phyloP scores from a whole-genome alignment of 2,888 invertebrate species.

The Cryptus armator region DNA sequence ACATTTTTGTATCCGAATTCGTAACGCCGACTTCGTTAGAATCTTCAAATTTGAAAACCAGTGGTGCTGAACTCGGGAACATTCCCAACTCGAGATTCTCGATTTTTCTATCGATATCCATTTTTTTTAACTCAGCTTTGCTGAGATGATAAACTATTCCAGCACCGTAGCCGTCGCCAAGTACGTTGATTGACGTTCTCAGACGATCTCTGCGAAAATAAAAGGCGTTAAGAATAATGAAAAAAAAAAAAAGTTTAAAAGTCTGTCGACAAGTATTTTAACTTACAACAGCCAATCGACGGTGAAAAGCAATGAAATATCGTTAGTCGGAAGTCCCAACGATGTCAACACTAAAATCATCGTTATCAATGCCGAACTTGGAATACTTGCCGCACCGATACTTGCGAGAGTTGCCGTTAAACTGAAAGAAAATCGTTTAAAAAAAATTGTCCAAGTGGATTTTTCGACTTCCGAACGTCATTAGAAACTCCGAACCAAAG shows the following conservation, averaged over 20 bases:
- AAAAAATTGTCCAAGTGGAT: too few relatives aligned
- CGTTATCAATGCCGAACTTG: constrained; percentile 89
- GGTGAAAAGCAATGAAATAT: constrained; percentile 88
- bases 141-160: constrained; percentile 90
- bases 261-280: not conserved
- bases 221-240: not conserved
- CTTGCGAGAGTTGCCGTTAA: constrained; percentile 89
- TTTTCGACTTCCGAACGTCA: too few relatives aligned
- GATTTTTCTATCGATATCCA: constrained; percentile 79
- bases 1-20: constrained; percentile 79
- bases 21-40: constrained; percentile 56
- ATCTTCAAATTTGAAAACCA: constrained; percentile 63
- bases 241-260: not conserved
- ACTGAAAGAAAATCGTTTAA: constrained; percentile 73
- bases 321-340: constrained; percentile 88
- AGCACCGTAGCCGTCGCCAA: constrained; percentile 91
- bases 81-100: constrained; percentile 77
- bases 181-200: constrained; percentile 89
- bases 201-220: constrained; percentile 86
- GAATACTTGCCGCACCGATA: constrained; percentile 89
- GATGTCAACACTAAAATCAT: constrained; percentile 89
- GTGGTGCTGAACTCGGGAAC: constrained; percentile 62
- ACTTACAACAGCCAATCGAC: constrained; percentile 89
- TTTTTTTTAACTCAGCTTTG: constrained; percentile 86
- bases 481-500: not conserved